A percentile compares a stretch with the other conserved stretches of the same genome.
phyloP scores from a whole-genome alignment of 2,888 invertebrate species.

The Aphelenchoides bicaudatus region DNA sequence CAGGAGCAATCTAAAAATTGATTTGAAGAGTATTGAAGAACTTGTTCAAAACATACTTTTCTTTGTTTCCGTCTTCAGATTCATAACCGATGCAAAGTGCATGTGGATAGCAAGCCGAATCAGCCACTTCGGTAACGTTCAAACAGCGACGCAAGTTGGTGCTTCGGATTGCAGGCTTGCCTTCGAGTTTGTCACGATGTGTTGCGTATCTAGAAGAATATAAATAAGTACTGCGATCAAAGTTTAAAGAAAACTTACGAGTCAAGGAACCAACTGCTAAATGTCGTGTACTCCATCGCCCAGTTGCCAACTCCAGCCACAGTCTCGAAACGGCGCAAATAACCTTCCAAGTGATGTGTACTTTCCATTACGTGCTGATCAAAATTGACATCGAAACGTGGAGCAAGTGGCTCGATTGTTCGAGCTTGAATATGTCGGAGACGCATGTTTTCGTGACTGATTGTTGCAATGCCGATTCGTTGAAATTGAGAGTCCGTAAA shows the following conservation, averaged over 20 bases:
- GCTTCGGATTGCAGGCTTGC: conserved; percentile 1
- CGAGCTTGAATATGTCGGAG: not conserved
- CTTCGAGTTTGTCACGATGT: conserved; percentile 9
- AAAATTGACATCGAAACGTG: conserved; percentile 13
- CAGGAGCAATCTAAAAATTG: conserved; percentile 1
- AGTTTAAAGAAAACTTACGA: no score
- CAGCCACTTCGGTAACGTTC: conserved; percentile 9
- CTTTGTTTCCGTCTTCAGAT: not conserved
- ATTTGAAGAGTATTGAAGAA: not conserved
- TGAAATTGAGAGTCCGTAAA: not conserved
- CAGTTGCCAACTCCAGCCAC: conserved; percentile 16
- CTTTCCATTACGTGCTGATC: conserved; percentile 13
- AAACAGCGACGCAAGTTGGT: conserved; percentile 1
- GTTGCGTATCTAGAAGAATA: no score
- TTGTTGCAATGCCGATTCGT: conserved; percentile 5
- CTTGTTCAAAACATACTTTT: conserved; percentile 2
- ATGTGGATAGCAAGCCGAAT: conserved; percentile 7
- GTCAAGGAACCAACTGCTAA: conserved; percentile 12
- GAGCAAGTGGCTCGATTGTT: conserved; percentile 1
- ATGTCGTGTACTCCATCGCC: conserved; percentile 13
- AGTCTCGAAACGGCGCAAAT: conserved; percentile 5
- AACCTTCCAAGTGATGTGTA: conserved; percentile 2
- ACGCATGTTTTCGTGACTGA: conserved; percentile 13
- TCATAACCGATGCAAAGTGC: not conserved
- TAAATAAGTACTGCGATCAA: no score